phyloP scores from a whole-genome alignment of 2,797 vertebrate genomes.

The Morus bassanus region DNA sequence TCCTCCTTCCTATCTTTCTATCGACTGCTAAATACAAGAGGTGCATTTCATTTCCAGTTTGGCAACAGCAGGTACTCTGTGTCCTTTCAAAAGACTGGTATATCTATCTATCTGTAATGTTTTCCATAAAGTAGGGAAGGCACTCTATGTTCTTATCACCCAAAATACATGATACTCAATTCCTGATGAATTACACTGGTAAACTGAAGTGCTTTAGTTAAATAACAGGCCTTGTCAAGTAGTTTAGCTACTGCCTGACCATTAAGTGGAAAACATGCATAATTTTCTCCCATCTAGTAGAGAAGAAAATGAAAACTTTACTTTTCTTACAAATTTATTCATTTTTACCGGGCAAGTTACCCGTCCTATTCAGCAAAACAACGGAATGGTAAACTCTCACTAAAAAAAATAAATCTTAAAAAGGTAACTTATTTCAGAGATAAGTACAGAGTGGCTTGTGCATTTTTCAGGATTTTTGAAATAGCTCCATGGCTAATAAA shows the following conservation, averaged over 20 bases:
- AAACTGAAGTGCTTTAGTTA: neutral
- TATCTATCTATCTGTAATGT: neutral
- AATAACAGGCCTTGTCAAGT: slow-evolving; percentile 4
- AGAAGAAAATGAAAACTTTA: neutral
- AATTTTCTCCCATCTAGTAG: neutral
- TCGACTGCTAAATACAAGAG: neutral
- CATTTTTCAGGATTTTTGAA: neutral
- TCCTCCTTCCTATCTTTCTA: neutral
- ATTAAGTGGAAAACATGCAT: neutral
- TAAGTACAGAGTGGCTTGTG: neutral
- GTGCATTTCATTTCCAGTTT: neutral
- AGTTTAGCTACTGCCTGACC: neutral
- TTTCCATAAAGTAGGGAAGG: neutral
- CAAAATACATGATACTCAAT: neutral
- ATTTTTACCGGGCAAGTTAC: neutral
- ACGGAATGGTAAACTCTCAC: neutral
- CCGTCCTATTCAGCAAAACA: neutral
- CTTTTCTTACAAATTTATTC: neutral
- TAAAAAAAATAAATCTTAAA: neutral
- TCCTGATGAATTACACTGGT: neutral
- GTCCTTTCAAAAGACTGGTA: neutral
- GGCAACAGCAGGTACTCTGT: neutral
- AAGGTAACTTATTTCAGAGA: neutral
- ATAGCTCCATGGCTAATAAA: neutral
- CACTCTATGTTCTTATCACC: neutral